Conservation (phyloP, 2,113 vertebrate species). For the Gadus chalcogrammus region DNA sequence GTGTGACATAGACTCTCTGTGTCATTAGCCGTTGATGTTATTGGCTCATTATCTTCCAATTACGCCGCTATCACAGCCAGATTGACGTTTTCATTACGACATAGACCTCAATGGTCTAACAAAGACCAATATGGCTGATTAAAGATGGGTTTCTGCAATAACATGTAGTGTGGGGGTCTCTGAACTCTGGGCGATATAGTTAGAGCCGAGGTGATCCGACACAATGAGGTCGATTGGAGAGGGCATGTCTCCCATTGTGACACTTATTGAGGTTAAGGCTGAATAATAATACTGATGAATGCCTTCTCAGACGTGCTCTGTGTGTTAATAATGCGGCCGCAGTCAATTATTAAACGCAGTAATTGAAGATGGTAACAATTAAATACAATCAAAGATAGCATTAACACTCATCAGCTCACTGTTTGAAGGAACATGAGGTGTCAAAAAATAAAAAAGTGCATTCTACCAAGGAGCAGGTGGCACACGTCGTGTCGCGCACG, state of each 20-base stretch:
- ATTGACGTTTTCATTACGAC: conserved; percentile 65
- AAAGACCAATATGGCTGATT: conserved; percentile 65
- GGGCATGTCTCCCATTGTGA: conserved; percentile 68
- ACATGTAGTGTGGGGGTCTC: conserved; percentile 61
- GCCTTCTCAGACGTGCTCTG: conserved; percentile 36
- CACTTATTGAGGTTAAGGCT: conserved; percentile 64
- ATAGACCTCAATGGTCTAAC: conserved; percentile 65
- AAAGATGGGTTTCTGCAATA: conserved; percentile 69
- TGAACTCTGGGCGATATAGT: conserved; percentile 69
- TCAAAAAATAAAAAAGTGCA: not conserved
- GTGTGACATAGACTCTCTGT: conserved; percentile 64
- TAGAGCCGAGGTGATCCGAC: conserved; percentile 63
- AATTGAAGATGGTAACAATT: conserved; percentile 43
- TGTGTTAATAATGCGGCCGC: conserved; percentile 54
- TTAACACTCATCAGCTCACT: conserved; percentile 37
- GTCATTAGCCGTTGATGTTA: conserved; percentile 74
- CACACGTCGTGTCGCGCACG: not conserved
- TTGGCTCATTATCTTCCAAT: conserved; percentile 75
- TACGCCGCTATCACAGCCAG: conserved; percentile 70
- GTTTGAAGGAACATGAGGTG: not conserved
- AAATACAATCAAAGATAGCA: conserved; percentile 51
- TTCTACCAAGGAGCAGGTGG: not conserved
- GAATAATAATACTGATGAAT: conserved; percentile 63
- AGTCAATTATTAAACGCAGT: conserved; percentile 52
- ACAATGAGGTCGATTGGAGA: conserved; percentile 68